phyloP scores from a whole-genome alignment of 2,888 invertebrate species.

The Rhimphoctona megacephalus region DNA sequence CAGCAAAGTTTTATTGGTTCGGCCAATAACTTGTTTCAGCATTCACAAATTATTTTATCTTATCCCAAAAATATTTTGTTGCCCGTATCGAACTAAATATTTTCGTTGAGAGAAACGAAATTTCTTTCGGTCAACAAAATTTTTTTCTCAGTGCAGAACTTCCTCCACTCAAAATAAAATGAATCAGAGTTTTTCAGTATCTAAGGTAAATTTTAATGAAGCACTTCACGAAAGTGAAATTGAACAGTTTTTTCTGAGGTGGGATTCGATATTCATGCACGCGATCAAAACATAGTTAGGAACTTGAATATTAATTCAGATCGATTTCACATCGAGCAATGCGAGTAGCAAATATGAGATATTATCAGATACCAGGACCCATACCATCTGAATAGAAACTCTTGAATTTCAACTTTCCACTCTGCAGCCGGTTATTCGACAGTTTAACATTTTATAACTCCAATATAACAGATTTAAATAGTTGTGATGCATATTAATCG shows the following conservation, averaged over 20 bases:
- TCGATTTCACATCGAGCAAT: constrained; percentile 42
- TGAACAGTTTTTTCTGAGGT: background rate
- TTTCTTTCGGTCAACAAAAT: no score
- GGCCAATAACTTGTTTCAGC: no score
- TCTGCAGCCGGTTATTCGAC: constrained; percentile 48
- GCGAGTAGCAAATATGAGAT: constrained; percentile 1
- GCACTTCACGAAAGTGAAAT: constrained; percentile 47
- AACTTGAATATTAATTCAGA: constrained; percentile 59
- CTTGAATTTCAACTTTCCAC: constrained; percentile 62
- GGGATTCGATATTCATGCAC: constrained; percentile 31
- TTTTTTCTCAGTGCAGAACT: no score
- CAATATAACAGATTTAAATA: background rate
- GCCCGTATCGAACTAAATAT: no score
- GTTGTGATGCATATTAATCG: no score
- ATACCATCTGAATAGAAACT: constrained; percentile 53
- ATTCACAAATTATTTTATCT: no score
- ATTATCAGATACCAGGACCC: constrained; percentile 1
- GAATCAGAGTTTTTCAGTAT: background rate
- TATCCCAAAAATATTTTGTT: no score
- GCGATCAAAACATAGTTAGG: constrained; percentile 44
- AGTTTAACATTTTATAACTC: constrained; percentile 41
- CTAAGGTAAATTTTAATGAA: constrained; percentile 28
- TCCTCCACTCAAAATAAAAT: background rate
- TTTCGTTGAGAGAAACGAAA: no score
- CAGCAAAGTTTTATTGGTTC: no score